A percentile compares a stretch with the other conserved stretches of the same genome.
Evolutionary conservation across 1,140 invertebrate species (phyloP).

Genomic region (Helicorthomorpha holstii): DNA sequence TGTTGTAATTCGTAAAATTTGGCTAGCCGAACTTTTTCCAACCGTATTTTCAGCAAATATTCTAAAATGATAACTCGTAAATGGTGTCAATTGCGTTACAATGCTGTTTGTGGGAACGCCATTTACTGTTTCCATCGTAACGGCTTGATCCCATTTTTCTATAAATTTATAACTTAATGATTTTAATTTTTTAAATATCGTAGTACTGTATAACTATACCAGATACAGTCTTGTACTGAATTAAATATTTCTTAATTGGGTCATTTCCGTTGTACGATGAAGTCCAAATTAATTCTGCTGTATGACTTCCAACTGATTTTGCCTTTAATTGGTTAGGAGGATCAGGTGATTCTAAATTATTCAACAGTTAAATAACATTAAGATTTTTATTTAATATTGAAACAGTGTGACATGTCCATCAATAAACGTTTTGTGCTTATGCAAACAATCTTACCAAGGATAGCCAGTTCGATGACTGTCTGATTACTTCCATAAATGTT

Average conservation of each 20-base stretch:
- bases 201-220: neutral
- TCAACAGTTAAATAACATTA: no score
- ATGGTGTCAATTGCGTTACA: conserved; percentile 61
- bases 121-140: neutral
- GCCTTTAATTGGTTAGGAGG: neutral
- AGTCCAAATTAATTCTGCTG: neutral
- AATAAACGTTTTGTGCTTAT: no score
- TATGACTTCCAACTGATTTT: neutral
- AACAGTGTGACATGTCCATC: no score
- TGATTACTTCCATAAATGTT: neutral
- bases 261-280: neutral
- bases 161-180: neutral
- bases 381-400: no score
- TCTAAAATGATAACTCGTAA: conserved; percentile 70
- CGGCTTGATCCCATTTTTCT: neutral
- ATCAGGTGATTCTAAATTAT: neutral
- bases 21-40: conserved; percentile 68
- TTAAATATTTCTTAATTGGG: neutral
- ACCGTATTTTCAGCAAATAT: conserved; percentile 76
- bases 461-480: neutral
- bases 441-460: conserved; percentile 6
- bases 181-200: neutral
- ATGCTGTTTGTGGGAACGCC: conserved; percentile 39
- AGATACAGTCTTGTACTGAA: neutral
- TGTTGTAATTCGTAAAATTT: conserved; percentile 59